These are phyloP conservation scores for Amphimallon solstitiale DNA, from an alignment of 2,888 invertebrate species.

Conservation along the genomic window DNA sequence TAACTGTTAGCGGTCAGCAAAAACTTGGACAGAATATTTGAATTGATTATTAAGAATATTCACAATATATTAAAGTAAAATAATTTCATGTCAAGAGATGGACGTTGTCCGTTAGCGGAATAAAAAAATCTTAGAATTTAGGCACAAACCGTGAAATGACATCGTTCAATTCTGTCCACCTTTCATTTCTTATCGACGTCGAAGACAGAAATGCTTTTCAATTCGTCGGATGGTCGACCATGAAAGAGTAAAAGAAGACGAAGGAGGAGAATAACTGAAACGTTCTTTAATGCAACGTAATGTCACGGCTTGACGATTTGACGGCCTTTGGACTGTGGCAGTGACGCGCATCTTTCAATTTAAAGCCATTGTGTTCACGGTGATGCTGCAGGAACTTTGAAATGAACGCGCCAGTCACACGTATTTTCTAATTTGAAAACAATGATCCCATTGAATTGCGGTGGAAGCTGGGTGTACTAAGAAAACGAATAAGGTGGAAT, in stretches of 20 bases:
- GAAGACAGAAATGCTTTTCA: background rate
- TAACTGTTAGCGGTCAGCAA: too few species aligned
- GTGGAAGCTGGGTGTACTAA: background rate
- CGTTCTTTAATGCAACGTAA: conserved; percentile 14
- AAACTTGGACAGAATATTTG: too few species aligned
- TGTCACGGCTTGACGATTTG: conserved; percentile 12
- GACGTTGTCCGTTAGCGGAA: too few species aligned
- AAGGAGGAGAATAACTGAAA: conserved; percentile 8
- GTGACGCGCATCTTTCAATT: conserved; percentile 21
- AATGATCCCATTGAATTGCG: conserved; percentile 1
- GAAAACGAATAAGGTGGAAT: background rate
- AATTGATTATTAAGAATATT: too few species aligned
- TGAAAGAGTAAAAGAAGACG: background rate
- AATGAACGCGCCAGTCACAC: conserved; percentile 8
- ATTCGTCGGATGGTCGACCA: background rate
- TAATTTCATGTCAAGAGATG: too few species aligned
- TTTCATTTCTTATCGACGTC: conserved; percentile 5
- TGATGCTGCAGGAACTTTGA: conserved; percentile 14
- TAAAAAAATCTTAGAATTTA: background rate
- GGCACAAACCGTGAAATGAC: conserved; percentile 19
- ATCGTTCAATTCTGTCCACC: conserved; percentile 4
- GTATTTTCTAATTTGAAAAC: conserved; percentile 21
- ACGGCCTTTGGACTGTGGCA: background rate
- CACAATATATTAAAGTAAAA: too few species aligned
- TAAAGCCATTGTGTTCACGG: conserved; percentile 4